Evolutionary conservation across 2,888 invertebrate species (phyloP).

Genomic region (Noctua fimbriata): DNA sequence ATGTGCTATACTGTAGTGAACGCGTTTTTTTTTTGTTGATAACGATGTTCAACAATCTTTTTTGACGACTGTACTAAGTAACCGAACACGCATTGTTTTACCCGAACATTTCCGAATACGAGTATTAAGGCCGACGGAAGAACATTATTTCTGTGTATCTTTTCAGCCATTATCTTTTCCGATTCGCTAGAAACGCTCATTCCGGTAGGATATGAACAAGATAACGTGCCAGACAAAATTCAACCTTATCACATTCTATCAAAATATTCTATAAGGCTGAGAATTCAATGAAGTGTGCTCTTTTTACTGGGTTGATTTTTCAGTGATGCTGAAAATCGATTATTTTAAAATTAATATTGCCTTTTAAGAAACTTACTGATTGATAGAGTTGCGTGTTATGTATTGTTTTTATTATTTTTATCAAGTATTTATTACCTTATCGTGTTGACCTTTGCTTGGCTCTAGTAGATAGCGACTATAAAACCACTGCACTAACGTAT

Average conservation of each 20-base stretch:
- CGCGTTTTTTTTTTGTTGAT: background rate
- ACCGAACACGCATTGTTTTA: conserved; percentile 71
- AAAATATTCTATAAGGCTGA: background rate
- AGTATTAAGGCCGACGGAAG: conserved; percentile 86
- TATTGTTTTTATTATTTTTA: conserved; percentile 36
- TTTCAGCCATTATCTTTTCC: conserved; percentile 86
- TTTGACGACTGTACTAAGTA: conserved; percentile 32
- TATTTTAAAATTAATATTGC: conserved; percentile 15
- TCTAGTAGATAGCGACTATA: conserved; percentile 26
- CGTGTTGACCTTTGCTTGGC: conserved; percentile 51
- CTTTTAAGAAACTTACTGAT: conserved; percentile 52
- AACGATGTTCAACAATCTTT: conserved; percentile 1
- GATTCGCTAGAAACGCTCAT: conserved; percentile 85
- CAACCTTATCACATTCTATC: conserved; percentile 52
- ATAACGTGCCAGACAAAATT: conserved; percentile 56
- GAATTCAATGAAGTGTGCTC: conserved; percentile 21
- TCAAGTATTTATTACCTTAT: conserved; percentile 47
- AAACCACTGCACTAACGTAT: conserved; percentile 15
- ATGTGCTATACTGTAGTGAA: background rate
- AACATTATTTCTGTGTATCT: conserved; percentile 83
- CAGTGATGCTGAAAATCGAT: conserved; percentile 18
- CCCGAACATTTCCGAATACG: conserved; percentile 78
- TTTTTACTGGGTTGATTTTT: conserved; percentile 37
- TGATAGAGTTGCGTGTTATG: conserved; percentile 62
- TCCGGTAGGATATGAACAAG: conserved; percentile 76